Base-by-base conservation (phyloP, 2,888 invertebrate genomes). In the Rhogogaster chlorosoma region DNA sequence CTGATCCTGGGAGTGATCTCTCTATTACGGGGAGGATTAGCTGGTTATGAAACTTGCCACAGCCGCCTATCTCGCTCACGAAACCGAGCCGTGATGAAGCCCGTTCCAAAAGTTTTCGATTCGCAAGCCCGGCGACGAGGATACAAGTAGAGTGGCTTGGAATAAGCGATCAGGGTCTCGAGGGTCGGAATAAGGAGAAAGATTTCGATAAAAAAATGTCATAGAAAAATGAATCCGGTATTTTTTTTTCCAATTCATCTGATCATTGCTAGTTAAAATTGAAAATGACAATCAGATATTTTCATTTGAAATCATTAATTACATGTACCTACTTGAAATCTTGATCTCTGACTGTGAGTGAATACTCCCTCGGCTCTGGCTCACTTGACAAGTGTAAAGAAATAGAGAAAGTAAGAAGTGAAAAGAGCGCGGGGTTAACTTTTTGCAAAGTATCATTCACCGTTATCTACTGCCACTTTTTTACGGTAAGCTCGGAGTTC, bases 21-120 rank as follows among this genome's bases (percentile, higher is more conserved):
- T 91, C 89, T 90, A 93, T 92, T 92, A 92, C 91, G 87, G 88
- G 87, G 87, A 86, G 90, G 92, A 92, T 92, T 92, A 91, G 91
- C 90, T 90, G 90, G 91, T 92, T 92, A 91, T 90, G 92, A 91
- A 92, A 92, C 91, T 92, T 89, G 84, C 88, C 85, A 86, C 86
- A 85, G 70, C 18, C 49, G 71, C 45, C 82, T 80, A 64, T n/a
- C 53, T 80, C 80, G 15, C 38, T 38, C 57, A 22, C 36, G 80
- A 61, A 80, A 80, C 15, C 80, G 61, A 49, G 80, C 61, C 80
- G 86, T 88, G 87, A 87, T 83, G 84, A 88, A 87, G 84, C 86
- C 84, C 82, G 70, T 84, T 84, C 85, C 45, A 84, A 86, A 86
- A 85, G 83, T 85, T 86, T 85, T 38, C 32, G 38, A 82, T 67